A percentile compares a stretch with the other conserved stretches of the same genome.
These are phyloP conservation scores for Polydrusus pterygomalis DNA, from an alignment of 2,888 invertebrate genomes.

Conservation along the genomic window DNA sequence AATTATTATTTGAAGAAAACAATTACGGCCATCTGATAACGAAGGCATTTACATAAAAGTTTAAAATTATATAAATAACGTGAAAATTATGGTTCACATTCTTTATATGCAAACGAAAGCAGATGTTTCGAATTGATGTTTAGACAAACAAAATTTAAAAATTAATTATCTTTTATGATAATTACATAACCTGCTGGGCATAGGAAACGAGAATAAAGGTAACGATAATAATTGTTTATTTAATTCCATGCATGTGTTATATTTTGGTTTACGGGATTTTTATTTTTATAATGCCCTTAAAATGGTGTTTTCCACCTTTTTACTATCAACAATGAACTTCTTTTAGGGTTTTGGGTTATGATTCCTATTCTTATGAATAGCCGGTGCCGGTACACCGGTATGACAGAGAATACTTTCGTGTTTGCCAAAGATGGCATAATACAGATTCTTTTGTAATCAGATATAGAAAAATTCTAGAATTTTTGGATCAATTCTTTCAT, in stretches of 20 bases:
- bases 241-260: background rate
- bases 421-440: no score
- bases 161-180: slow-evolving; percentile 20
- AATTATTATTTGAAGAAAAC: slow-evolving; percentile 14
- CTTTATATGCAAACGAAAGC: slow-evolving; percentile 17
- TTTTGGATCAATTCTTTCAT: no score
- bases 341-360: no score
- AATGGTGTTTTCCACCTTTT: no score
- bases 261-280: background rate
- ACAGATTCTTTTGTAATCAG: no score
- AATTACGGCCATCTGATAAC: slow-evolving; percentile 21
- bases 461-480: no score
- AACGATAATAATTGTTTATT: no score
- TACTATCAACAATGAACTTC: no score
- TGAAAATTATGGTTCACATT: slow-evolving; percentile 24
- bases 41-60: slow-evolving; percentile 5
- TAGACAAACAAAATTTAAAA: slow-evolving; percentile 24
- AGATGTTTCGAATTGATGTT: slow-evolving; percentile 5
- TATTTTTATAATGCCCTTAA: background rate
- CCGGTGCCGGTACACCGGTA: no score
- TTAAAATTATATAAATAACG: slow-evolving; percentile 21
- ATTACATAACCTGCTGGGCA: slow-evolving; percentile 16
- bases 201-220: background rate
- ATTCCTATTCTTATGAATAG: no score
- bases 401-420: no score